Base-by-base conservation (phyloP, 2,888 invertebrate genomes). In the Lithophane socia region DNA sequence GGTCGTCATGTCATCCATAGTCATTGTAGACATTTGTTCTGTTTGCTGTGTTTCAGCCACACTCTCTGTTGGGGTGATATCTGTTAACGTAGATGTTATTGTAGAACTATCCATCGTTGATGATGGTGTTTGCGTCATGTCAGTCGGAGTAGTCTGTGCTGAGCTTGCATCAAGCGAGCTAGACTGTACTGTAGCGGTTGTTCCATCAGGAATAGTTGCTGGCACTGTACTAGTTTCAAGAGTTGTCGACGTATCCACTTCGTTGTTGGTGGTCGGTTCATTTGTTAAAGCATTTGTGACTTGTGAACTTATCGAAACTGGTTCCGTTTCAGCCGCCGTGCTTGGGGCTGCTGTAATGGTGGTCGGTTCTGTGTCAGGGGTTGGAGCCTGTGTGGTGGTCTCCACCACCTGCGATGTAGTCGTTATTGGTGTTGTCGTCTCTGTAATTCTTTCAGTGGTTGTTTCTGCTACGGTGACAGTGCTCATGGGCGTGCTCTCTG, bases 181-280 rank as follows among this genome's bases (percentile, higher is more conserved):
- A n/a, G 81, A 54, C 56, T 58, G 67, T 37, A 71, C 75, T 71
- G 81, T 68, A 29, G 52, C 75, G 16, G 80, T 65, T 29, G 81
- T 78, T 29, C 71, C 56, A 52, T 81, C 81, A 8, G 83, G 47
- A 29, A 83, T 75, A 21, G 86, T 86, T 74, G 65, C 86, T 78
- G 84, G 81, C 7, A 86, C n/a, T 44, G 81, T 79, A 47, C 65
- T 86, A 29, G 75, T 74, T 58, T 87, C 86, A 18, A 82, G 73
- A 49, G 89, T 88, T 52, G 90, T 86, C 29, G 90, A 82, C 4
- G 88, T 83, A 47, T 81, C 85, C 42, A 93, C 86, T 90, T 93
- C 93, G 78, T 92, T 94, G 73, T 89, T 91, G 29, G 86, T 84
- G 3, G 92, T 89, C 3, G 92, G 87, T 77, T 92, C 93, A 49